Evolutionary conservation across 2,888 invertebrate species (phyloP), one percentile per base, ranked within the genome.

Genomic region (Tetramorium bicarinatum): DNA sequence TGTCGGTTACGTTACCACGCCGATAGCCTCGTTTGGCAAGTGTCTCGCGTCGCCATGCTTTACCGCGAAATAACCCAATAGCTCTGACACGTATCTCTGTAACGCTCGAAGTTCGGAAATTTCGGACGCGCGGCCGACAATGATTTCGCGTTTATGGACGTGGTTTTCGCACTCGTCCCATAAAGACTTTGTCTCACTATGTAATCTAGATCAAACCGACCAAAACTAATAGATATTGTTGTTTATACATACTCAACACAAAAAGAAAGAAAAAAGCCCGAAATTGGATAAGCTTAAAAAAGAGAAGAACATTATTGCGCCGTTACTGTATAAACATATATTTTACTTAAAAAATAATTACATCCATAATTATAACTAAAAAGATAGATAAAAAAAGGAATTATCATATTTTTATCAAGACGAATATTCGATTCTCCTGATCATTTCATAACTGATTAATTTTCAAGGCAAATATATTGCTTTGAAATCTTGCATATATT

Each of bases 1-100:
- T 84, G 82, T 87, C 74, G 69, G 85, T 86, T 87, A 79, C 79
- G 79, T 79, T 80, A 82, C 82, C 79, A 74, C 79, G 76, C 76
- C 84, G 75, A 84, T 87, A 87, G 82, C 87, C 85, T 82, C 82
- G 74, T 87, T 82, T 81, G 83, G 75, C 80, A 82, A 87, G 82
- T 80, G 82, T 82, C 84, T 76, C 75, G 64, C 77, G 82, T 72
- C 81, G 81, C 77, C 75, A 74, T 67, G 82, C 64, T 61, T 62
- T 69, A 66, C 61, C 41, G 82, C 88, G 72, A 80, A 87, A 88
- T 88, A 88, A 86, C 84, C 79, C 79, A 80, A 80, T 80, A 80
- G 79, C 79, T 80, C 59, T 80, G 72, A 80, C 79, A 80, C 72
- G 59, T 80, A 80, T 80, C 79, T 80, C 72, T 72, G 72, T 41